Conservation (phyloP, 2,797 vertebrate genomes). For the Cirrhinus molitorella region DNA sequence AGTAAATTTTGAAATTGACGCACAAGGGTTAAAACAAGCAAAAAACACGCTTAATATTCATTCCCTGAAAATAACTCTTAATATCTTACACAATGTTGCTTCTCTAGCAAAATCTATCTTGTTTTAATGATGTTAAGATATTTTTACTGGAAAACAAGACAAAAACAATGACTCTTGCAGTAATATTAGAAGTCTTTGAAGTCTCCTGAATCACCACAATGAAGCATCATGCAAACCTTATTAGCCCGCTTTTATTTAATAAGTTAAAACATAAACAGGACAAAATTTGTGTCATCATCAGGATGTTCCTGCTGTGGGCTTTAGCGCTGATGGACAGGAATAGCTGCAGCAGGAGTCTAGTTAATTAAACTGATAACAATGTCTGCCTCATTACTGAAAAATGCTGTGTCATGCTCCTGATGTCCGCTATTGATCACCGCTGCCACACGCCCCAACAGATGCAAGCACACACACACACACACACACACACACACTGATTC, state of each 20-base stretch:
- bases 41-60: background rate
- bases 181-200: conserved; percentile 18
- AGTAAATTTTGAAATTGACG: background rate
- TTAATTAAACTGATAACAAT: conserved; percentile 79
- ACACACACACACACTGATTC: conserved; percentile 22
- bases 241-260: conserved; percentile 18
- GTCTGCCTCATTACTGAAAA: conserved; percentile 75
- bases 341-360: conserved; percentile 47
- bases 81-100: background rate
- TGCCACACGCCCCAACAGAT: conserved; percentile 57
- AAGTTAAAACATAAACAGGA: conserved; percentile 26
- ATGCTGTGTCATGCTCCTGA: conserved; percentile 69
- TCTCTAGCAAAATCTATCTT: background rate
- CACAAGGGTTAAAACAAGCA: background rate
- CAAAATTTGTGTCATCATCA: background rate
- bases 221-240: conserved; percentile 9
- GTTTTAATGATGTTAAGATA: background rate
- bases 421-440: conserved; percentile 76
- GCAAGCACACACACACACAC: conserved; percentile 27
- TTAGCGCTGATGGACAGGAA: conserved; percentile 40
- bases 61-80: background rate
- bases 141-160: conserved; percentile 3
- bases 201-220: background rate
- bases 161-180: background rate
- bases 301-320: background rate